Conservation (phyloP, 2,888 invertebrate genomes). For the Sphaerophoria rueppellii region DNA sequence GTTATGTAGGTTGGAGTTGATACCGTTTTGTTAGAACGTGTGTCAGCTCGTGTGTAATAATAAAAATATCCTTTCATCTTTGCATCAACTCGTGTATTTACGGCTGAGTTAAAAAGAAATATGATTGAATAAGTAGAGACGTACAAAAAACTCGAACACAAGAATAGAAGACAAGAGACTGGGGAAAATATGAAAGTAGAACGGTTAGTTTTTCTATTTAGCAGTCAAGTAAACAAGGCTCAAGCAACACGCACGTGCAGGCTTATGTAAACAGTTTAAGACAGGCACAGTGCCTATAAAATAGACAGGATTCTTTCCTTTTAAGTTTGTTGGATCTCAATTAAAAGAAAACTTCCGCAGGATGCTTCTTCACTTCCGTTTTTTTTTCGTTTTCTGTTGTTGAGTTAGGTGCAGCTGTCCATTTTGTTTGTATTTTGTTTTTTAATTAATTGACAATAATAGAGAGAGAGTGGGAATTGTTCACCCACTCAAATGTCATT, state of each 20-base stretch:
- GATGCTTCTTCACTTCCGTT: constrained; percentile 45
- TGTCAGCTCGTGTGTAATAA: constrained; percentile 21
- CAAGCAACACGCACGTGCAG: too few relatives aligned
- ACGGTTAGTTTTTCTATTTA: too few relatives aligned
- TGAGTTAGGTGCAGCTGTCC: not conserved
- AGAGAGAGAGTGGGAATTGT: not conserved
- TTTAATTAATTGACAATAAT: constrained; percentile 3
- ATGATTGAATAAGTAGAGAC: constrained; percentile 31
- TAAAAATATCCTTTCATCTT: constrained; percentile 17
- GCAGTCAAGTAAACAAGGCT: too few relatives aligned
- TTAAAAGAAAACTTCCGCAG: constrained; percentile 65
- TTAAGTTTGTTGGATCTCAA: constrained; percentile 58
- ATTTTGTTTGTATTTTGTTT: not conserved
- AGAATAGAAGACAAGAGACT: constrained; percentile 12
- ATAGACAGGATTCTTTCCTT: constrained; percentile 42
- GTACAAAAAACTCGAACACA: constrained; percentile 56
- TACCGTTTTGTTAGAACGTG: too few relatives aligned
- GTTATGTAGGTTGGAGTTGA: not conserved
- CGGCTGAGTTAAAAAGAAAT: constrained; percentile 1
- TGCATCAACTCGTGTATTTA: constrained; percentile 11
- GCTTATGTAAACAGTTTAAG: too few relatives aligned
- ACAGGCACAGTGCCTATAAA: too few relatives aligned
- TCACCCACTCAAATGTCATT: too few relatives aligned
- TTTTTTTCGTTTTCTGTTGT: not conserved
- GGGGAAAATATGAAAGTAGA: not conserved